Conservation (phyloP, 1,140 invertebrate genomes). For the Ceratina calcarata region DNA sequence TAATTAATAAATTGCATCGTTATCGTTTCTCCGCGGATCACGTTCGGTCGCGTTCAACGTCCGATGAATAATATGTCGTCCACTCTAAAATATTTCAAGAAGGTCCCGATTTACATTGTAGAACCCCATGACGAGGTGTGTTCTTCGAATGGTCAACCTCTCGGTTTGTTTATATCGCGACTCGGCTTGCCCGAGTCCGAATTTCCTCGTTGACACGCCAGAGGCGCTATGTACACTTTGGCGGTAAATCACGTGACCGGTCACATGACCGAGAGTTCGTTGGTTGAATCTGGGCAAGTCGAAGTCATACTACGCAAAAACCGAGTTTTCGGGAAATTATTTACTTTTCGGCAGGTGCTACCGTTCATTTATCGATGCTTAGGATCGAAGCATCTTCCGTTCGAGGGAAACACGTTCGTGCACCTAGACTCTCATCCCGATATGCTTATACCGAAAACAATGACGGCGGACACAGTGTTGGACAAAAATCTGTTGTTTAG, state of each 20-base stretch:
- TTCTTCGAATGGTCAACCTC: conserved; percentile 23
- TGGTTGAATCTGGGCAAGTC: background rate
- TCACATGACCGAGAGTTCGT: conserved; percentile 21
- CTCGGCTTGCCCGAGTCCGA: conserved; percentile 1
- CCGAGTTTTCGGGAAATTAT: background rate
- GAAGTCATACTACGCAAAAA: background rate
- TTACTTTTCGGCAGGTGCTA: conserved; percentile 73
- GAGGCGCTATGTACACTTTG: conserved; percentile 4
- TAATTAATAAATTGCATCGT: conserved; percentile 51
- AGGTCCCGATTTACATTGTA: conserved; percentile 87
- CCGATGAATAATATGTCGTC: conserved; percentile 48
- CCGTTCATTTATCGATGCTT: conserved; percentile 91
- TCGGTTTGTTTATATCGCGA: conserved; percentile 47
- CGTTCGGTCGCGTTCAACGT: background rate
- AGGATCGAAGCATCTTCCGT: conserved; percentile 90
- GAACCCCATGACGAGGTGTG: conserved; percentile 89
- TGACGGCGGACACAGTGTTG: conserved; percentile 86
- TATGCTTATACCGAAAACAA: conserved; percentile 89
- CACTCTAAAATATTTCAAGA: conserved; percentile 78
- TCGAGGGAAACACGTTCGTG: conserved; percentile 87
- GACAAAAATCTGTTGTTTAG: conserved; percentile 83
- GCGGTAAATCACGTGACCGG: background rate
- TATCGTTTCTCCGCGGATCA: conserved; percentile 10
- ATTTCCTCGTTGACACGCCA: conserved; percentile 13
- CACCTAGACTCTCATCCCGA: conserved; percentile 97